phyloP scores from a whole-genome alignment of 2,888 invertebrate genomes.

The Drosophila hamatofila region DNA sequence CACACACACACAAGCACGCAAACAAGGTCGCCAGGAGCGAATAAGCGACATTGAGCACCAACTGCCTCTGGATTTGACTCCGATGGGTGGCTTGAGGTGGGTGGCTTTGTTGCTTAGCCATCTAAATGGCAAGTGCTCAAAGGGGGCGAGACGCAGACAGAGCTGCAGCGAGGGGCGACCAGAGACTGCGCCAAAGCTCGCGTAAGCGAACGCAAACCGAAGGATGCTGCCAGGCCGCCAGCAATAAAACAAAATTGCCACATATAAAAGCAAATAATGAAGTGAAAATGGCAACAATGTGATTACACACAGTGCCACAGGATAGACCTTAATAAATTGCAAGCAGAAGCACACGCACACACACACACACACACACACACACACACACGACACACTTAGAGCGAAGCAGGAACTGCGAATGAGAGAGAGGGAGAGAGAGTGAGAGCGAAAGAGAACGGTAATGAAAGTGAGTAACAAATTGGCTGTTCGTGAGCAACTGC shows the following conservation, averaged over 20 bases:
- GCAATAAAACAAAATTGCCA: constrained; percentile 78
- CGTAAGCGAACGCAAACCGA: constrained; percentile 56
- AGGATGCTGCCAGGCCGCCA: constrained; percentile 57
- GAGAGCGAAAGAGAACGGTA: constrained; percentile 4
- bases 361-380: neutral
- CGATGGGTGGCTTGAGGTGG: constrained; percentile 41
- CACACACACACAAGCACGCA: constrained; percentile 23
- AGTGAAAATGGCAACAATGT: constrained; percentile 82
- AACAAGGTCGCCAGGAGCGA: constrained; percentile 68
- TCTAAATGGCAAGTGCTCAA: constrained; percentile 62
- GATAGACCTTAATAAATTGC: constrained; percentile 63
- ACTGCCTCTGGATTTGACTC: constrained; percentile 30
- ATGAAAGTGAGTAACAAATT: constrained; percentile 8
- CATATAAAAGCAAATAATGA: constrained; percentile 81
- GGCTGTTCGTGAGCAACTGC: constrained; percentile 50
- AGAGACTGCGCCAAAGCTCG: constrained; percentile 38
- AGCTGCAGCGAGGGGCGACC: neutral
- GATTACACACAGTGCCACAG: constrained; percentile 71
- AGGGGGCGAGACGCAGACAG: constrained; percentile 18
- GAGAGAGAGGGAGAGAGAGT: constrained; percentile 2
- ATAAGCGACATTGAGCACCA: constrained; percentile 54
- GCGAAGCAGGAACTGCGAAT: constrained; percentile 16
- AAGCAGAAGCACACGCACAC: constrained; percentile 15
- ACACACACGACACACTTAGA: neutral
- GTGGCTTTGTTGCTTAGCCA: constrained; percentile 75